Conservation (phyloP, 2,113 vertebrate species). For the Tragelaphus imberbis region DNA sequence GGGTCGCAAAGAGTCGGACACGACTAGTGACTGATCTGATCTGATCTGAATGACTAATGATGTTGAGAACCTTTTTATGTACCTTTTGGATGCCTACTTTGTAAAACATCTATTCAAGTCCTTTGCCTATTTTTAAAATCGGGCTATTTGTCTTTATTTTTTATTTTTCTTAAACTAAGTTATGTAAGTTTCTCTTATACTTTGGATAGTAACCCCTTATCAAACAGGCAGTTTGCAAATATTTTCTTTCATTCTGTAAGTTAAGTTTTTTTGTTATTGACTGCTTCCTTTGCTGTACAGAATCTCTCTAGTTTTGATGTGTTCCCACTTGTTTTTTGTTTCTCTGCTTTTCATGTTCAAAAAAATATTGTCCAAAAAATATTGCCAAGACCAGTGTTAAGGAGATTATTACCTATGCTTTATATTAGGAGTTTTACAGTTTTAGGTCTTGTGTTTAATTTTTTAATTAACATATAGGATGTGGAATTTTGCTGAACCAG, state of each 20-base stretch:
- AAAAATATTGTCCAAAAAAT: background rate
- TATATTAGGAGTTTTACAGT: background rate
- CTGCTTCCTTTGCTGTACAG: background rate
- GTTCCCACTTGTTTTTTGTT: background rate
- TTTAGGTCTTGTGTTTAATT: background rate
- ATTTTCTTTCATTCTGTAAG: background rate
- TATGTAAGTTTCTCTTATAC: background rate
- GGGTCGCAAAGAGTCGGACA: background rate
- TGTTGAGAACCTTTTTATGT: background rate
- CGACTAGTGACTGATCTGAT: rapidly evolving
- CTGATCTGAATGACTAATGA: background rate
- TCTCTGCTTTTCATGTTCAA: background rate
- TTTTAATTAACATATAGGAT: background rate
- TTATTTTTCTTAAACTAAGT: background rate
- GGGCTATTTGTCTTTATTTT: background rate
- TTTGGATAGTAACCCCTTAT: background rate
- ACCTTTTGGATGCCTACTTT: background rate
- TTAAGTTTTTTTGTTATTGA: background rate
- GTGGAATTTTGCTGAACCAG: background rate
- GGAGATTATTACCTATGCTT: background rate
- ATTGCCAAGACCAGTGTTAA: background rate
- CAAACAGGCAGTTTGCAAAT: background rate
- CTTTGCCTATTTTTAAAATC: background rate
- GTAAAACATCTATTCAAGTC: background rate
- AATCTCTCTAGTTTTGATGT: background rate